phyloP scores from a whole-genome alignment of 1,140 invertebrate genomes.

The Acyrthosiphon pisum region DNA sequence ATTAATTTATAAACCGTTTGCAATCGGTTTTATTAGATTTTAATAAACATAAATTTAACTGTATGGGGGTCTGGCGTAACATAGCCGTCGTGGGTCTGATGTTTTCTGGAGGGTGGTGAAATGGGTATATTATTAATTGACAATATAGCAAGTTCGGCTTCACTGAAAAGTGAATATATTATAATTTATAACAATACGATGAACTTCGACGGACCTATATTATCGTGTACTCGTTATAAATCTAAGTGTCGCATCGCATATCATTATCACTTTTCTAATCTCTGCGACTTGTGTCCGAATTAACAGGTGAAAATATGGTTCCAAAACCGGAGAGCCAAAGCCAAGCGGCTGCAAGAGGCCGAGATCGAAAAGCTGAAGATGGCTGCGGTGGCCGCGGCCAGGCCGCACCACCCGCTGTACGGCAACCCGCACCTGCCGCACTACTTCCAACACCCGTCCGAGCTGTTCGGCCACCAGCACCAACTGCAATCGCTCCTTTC shows the following conservation, averaged over 20 bases:
- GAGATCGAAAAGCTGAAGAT: slow-evolving; percentile 89
- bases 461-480: slow-evolving; percentile 59
- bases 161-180: background rate
- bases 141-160: background rate
- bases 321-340: slow-evolving; percentile 94
- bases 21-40: background rate
- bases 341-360: slow-evolving; percentile 92
- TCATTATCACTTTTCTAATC: background rate
- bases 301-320: slow-evolving; percentile 95
- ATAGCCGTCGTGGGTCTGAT: background rate
- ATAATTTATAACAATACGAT: too few species aligned
- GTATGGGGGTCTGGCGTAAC: background rate
- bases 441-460: slow-evolving; percentile 59
- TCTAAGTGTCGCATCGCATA: too few species aligned
- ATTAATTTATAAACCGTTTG: background rate
- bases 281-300: background rate
- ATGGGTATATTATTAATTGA: background rate
- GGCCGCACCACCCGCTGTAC: slow-evolving; percentile 66
- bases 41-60: background rate
- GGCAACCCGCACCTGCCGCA: slow-evolving; percentile 64
- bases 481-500: slow-evolving; percentile 59
- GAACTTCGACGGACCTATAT: too few species aligned
- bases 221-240: too few species aligned
- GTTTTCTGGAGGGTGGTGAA: background rate
- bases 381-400: slow-evolving; percentile 72